phyloP scores from a whole-genome alignment of 92 coral and sea anemone species.

The Diadumene lineata region DNA sequence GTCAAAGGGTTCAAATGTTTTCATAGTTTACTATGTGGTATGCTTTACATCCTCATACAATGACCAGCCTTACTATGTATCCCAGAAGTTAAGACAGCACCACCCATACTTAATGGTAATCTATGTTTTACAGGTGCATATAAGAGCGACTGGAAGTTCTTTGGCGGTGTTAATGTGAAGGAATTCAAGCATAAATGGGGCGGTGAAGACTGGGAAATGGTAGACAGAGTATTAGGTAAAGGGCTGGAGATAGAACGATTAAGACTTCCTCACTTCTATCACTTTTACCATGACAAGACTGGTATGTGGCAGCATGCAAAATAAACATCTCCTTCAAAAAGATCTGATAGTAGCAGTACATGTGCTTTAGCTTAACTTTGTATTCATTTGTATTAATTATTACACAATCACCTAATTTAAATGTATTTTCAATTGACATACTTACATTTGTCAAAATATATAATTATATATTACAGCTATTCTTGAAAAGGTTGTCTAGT shows the following conservation, averaged over 20 bases:
- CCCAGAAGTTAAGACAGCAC: neutral
- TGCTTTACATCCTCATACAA: too few species aligned
- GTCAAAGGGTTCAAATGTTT: too few species aligned
- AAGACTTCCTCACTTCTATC: neutral
- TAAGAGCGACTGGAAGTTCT: slow-evolving; percentile 76
- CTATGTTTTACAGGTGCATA: slow-evolving; percentile 49
- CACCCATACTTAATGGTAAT: too few species aligned
- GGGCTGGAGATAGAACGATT: neutral
- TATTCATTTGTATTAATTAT: too few species aligned
- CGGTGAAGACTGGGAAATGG: slow-evolving; percentile 89
- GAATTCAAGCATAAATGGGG: slow-evolving; percentile 76
- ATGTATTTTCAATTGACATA: too few species aligned
- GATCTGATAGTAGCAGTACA: too few species aligned
- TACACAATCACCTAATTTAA: too few species aligned
- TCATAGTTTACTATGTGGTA: neutral
- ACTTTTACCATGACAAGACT: neutral
- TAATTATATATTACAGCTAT: too few species aligned
- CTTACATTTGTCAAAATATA: too few species aligned
- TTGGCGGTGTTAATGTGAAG: slow-evolving; percentile 68
- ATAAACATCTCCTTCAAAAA: neutral
- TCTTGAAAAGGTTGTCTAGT: too few species aligned
- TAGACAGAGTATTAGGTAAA: slow-evolving; percentile 46
- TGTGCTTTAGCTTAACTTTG: too few species aligned
- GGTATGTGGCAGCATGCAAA: neutral
- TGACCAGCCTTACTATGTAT: too few species aligned